phyloP scores from a whole-genome alignment of 2,888 invertebrate genomes.

The Drosophila lutescens region DNA sequence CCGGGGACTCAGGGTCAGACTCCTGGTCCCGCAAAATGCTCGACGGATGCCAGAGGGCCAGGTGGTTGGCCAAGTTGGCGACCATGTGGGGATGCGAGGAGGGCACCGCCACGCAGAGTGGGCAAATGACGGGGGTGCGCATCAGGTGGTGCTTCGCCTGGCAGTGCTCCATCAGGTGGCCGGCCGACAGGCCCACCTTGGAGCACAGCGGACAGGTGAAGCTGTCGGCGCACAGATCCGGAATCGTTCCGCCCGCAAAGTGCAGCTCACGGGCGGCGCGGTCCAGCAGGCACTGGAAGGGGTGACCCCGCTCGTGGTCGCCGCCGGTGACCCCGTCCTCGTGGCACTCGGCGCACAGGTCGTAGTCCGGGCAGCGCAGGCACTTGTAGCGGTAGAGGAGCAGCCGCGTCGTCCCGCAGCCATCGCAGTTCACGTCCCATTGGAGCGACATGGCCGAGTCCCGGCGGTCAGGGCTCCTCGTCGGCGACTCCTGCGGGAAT shows the following conservation, averaged over 20 bases:
- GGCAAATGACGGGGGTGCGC: constrained; percentile 50
- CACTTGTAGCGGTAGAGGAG: constrained; percentile 54
- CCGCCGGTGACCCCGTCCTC: constrained; percentile 31
- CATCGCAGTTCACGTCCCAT: constrained; percentile 45
- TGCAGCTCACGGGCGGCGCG: constrained; percentile 35
- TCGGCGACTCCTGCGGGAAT: not conserved
- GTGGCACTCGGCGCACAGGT: constrained; percentile 52
- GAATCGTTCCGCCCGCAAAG: constrained; percentile 49
- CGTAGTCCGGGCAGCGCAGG: constrained; percentile 52
- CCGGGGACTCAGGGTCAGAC: no score
- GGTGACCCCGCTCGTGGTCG: constrained; percentile 42
- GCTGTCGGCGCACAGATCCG: constrained; percentile 55
- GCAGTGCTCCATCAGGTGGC: constrained; percentile 35
- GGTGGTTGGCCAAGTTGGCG: constrained; percentile 31
- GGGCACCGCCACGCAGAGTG: constrained; percentile 50
- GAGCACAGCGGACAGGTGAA: constrained; percentile 61
- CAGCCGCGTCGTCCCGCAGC: constrained; percentile 37
- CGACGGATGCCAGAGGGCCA: constrained; percentile 34
- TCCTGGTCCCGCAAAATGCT: constrained; percentile 7
- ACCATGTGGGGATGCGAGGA: constrained; percentile 8
- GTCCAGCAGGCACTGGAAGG: constrained; percentile 61
- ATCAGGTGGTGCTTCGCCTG: constrained; percentile 28
- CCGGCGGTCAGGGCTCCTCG: not conserved
- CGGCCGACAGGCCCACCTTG: constrained; percentile 30
- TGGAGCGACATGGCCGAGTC: no score